Percentiles rank a stretch among this genome's conserved stretches.
Conservation (phyloP, 2,888 invertebrate genomes). For the Nephrotoma flavescens region DNA sequence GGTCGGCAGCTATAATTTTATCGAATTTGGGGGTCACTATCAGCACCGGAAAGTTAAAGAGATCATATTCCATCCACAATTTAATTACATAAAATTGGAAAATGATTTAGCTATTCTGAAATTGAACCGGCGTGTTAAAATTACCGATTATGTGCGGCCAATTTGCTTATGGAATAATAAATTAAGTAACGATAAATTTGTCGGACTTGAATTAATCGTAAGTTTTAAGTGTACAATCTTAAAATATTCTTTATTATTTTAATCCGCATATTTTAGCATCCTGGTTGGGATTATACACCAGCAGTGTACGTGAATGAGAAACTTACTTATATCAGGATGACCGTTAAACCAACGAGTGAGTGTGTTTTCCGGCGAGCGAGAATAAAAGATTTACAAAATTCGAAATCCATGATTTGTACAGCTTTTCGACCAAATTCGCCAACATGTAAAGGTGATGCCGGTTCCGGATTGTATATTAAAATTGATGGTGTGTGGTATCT, state of each 20-base stretch:
- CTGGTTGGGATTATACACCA: neutral
- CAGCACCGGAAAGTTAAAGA: constrained; percentile 19
- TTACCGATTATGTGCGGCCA: constrained; percentile 30
- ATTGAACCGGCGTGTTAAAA: constrained; percentile 21
- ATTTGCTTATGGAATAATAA: constrained; percentile 31
- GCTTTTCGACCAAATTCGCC: constrained; percentile 12
- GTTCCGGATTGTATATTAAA: constrained; percentile 31
- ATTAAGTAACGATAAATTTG: constrained; percentile 30
- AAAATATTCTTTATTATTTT: constrained; percentile 6
- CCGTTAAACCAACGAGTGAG: constrained; percentile 40
- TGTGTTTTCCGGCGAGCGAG: constrained; percentile 32
- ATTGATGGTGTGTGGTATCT: constrained; percentile 28
- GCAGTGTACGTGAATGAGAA: constrained; percentile 39
- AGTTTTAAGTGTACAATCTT: constrained; percentile 14
- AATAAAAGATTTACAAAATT: neutral
- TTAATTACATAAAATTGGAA: constrained; percentile 3
- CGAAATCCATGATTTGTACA: neutral
- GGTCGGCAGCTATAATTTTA: constrained; percentile 27
- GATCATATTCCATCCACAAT: constrained; percentile 8
- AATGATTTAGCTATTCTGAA: constrained; percentile 28
- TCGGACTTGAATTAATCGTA: constrained; percentile 37
- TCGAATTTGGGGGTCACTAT: constrained; percentile 22
- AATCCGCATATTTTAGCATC: neutral
- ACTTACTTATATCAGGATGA: constrained; percentile 41
- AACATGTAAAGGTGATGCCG: constrained; percentile 34